These are phyloP conservation scores for Pteropus rufus DNA, from an alignment of 2,797 vertebrate species.

Conservation along the genomic window DNA sequence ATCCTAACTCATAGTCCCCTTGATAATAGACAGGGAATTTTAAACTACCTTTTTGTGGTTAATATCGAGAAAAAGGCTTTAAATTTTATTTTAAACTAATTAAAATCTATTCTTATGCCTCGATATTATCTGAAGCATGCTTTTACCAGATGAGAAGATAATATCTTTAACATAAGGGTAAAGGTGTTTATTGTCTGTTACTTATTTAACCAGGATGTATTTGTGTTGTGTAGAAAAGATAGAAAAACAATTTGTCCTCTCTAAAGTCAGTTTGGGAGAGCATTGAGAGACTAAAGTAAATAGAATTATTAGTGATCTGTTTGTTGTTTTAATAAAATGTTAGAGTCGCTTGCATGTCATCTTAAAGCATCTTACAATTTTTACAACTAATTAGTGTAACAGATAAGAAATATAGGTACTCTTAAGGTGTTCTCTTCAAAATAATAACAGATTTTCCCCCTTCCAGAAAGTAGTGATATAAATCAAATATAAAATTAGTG, in stretches of 20 bases:
- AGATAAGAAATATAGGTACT: slow-evolving; percentile 62
- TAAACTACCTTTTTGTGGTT: neutral
- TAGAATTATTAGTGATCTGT: slow-evolving; percentile 51
- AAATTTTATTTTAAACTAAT: neutral
- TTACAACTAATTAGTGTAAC: slow-evolving; percentile 58
- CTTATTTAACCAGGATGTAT: neutral
- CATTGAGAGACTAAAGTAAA: neutral
- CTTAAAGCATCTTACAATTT: slow-evolving; percentile 70
- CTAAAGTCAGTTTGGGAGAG: neutral
- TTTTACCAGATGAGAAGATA: neutral
- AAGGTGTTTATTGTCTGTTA: neutral
- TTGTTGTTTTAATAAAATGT: slow-evolving; percentile 64
- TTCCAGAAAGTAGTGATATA: slow-evolving; percentile 69
- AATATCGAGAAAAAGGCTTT: neutral
- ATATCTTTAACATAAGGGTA: neutral
- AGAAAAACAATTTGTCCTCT: neutral
- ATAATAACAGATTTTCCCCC: slow-evolving; percentile 35
- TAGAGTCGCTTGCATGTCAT: slow-evolving; percentile 70
- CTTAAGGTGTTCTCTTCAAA: slow-evolving; percentile 65
- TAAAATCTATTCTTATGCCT: neutral
- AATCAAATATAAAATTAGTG: slow-evolving; percentile 67
- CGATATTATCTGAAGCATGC: neutral
- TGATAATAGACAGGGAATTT: neutral
- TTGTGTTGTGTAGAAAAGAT: neutral
- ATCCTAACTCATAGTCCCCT: neutral